Percentiles rank a stretch among this genome's conserved stretches.
These are phyloP conservation scores for Pedetes capensis DNA, from an alignment of 2,113 vertebrate genomes.

Conservation along the genomic window DNA sequence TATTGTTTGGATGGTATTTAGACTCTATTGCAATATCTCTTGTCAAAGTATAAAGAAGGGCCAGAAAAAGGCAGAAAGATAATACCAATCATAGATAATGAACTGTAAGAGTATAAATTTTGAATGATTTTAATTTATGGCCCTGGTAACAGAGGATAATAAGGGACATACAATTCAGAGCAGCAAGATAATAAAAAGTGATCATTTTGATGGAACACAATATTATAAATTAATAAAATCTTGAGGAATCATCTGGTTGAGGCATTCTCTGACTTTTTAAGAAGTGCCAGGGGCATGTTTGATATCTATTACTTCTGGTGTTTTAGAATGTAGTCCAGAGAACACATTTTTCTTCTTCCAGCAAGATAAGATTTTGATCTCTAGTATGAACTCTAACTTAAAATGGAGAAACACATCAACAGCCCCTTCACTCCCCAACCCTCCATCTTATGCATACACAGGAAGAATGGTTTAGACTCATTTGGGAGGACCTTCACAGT, in stretches of 20 bases:
- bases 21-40: slow-evolving; percentile 71
- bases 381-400: background rate
- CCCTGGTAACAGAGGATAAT: slow-evolving; percentile 77
- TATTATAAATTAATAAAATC: slow-evolving; percentile 82
- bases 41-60: slow-evolving; percentile 65
- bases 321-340: background rate
- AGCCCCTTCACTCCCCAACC: accelerated
- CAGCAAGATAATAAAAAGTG: slow-evolving; percentile 80
- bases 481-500: background rate
- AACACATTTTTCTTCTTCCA: slow-evolving; percentile 15
- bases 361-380: background rate
- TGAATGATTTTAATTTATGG: slow-evolving; percentile 82
- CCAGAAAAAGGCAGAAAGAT: slow-evolving; percentile 70
- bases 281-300: slow-evolving; percentile 31
- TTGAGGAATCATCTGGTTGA: slow-evolving; percentile 70
- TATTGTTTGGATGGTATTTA: slow-evolving; percentile 75
- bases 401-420: background rate
- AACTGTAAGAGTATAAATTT: slow-evolving; percentile 81
- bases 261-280: slow-evolving; percentile 61
- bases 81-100: slow-evolving; percentile 81
- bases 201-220: slow-evolving; percentile 78
- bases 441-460: too few relatives aligned
- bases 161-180: slow-evolving; percentile 71
- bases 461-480: background rate
- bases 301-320: background rate